These are phyloP conservation scores for Plebejus melissa DNA, from an alignment of 2,888 invertebrate species.

Conservation along the genomic window DNA sequence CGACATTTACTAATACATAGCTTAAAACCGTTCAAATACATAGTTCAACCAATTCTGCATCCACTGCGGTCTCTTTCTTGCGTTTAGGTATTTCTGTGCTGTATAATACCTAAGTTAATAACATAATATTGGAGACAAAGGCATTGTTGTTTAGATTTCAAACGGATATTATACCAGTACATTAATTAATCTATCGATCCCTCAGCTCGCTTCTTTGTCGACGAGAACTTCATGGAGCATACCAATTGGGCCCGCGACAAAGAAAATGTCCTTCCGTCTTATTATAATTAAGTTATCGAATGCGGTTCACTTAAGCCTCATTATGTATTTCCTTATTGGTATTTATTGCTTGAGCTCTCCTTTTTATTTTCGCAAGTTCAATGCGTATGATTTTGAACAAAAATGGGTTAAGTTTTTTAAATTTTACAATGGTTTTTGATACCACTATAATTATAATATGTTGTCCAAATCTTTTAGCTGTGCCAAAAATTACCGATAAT, in stretches of 20 bases:
- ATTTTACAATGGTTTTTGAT: no score
- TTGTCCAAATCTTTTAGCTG: neutral
- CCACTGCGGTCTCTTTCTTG: neutral
- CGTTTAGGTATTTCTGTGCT: neutral
- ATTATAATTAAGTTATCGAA: constrained; percentile 28
- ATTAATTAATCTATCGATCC: constrained; percentile 28
- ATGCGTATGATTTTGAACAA: neutral
- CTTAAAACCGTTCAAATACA: no score
- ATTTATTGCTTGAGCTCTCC: neutral
- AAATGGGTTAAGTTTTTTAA: neutral
- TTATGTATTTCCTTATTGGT: neutral
- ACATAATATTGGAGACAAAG: neutral
- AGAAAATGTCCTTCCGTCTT: constrained; percentile 19
- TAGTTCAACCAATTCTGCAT: neutral
- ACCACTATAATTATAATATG: no score
- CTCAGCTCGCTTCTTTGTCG: constrained; percentile 13
- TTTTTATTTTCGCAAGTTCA: neutral
- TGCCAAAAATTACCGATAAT: neutral
- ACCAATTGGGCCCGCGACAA: constrained; percentile 24
- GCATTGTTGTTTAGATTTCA: constrained; percentile 8
- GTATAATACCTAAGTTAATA: neutral
- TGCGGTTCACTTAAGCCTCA: constrained; percentile 29
- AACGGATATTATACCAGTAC: constrained; percentile 24
- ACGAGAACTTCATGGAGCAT: constrained; percentile 23
- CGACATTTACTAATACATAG: no score